Evolutionary conservation across 2,113 vertebrate genomes (phyloP), one percentile per base, ranked within the genome.

Genomic region (Syngnathus scovelli): DNA sequence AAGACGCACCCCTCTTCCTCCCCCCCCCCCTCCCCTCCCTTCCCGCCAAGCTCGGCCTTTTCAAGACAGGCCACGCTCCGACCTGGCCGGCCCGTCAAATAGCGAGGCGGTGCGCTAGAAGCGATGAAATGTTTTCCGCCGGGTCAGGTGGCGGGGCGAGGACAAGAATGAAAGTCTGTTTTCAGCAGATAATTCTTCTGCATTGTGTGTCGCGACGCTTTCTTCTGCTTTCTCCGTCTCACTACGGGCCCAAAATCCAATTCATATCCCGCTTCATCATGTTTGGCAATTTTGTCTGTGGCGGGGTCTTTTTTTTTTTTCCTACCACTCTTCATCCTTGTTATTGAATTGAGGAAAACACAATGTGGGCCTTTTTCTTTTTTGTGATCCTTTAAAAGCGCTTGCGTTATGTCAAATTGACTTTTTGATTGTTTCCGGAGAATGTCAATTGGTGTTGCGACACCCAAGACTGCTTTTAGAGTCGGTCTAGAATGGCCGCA

Each of bases 21-120:
- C 78, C 11, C 27, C 49, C 70, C 49, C 80, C 11, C 52, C 7
- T 72, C 19, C 43, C 12, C 41, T 69, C 54, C 80, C 11, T 23
- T 6, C 74, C 38, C 46, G 19, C 72, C 21, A 36, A 1, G 52
- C 69, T 69, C 56, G 43, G 56, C 70, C 70, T 73, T 80, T 78
- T 79, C 78, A 83, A 55, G 65, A 81, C 60, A 44, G 54, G 49
- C 44, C 56, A 67, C 63, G 66, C 65, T 5, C 16, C 70, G 4
- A 3, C 65, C 71, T 65, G 80, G 73, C 74, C 75, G 64, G 80
- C 71, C 74, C 75, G 64, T 80, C 69, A 66, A 83, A 73, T 33
- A 80, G 23, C 19, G 69, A 76, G 39, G 56, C 18, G 67, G 54
- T 16, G 38, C 19, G 21, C 41, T 21, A 39, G 37, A 9, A n/a